Evolutionary conservation across 1,140 invertebrate species (phyloP).

Genomic region (Notospermus geniculatus): DNA sequence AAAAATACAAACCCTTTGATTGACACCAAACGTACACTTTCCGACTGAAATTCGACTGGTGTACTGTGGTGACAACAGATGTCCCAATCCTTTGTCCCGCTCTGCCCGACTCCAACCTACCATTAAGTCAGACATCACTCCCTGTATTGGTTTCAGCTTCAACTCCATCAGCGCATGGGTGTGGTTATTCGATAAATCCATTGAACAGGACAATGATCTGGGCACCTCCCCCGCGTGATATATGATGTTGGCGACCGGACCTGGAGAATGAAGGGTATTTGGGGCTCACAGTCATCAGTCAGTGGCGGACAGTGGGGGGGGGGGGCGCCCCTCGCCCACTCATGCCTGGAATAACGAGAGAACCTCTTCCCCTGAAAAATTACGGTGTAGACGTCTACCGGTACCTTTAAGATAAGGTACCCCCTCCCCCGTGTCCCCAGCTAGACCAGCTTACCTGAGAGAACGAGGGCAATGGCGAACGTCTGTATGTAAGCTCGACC

Average conservation of each 20-base stretch:
- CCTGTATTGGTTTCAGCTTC: slow-evolving; percentile 27
- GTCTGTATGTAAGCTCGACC: slow-evolving; percentile 38
- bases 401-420: too few relatives aligned
- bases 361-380: too few relatives aligned
- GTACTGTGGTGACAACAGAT: too few relatives aligned
- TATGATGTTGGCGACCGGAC: slow-evolving; percentile 24
- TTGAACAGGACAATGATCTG: slow-evolving; percentile 31
- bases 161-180: slow-evolving; percentile 30
- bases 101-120: slow-evolving; percentile 12
- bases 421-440: not conserved
- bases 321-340: too few relatives aligned
- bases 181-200: slow-evolving; percentile 36
- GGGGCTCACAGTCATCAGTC: too few relatives aligned
- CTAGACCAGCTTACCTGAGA: slow-evolving; percentile 26
- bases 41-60: too few relatives aligned
- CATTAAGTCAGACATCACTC: slow-evolving; percentile 28
- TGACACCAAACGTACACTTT: too few relatives aligned
- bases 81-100: not conserved
- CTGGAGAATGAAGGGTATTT: too few relatives aligned
- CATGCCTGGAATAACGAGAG: too few relatives aligned
- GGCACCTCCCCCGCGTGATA: slow-evolving; percentile 31
- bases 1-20: too few relatives aligned
- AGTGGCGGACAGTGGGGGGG: too few relatives aligned
- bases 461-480: slow-evolving; percentile 34
- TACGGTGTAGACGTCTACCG: too few relatives aligned